These are phyloP conservation scores for Eledona agricola DNA, from an alignment of 2,888 invertebrate genomes.

Conservation along the genomic window DNA sequence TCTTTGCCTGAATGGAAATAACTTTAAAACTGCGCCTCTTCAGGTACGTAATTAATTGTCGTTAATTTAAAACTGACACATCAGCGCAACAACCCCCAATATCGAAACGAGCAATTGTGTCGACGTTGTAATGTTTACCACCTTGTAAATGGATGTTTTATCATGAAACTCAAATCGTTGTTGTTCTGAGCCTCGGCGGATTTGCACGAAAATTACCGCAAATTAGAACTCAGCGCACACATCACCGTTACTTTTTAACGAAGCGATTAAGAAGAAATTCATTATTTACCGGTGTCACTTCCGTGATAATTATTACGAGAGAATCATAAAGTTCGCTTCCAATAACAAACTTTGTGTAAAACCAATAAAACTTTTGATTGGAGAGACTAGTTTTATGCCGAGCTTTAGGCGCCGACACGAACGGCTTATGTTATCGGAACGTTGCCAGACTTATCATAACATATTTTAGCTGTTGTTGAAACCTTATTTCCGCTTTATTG, in stretches of 20 bases:
- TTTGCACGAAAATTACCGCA: constrained; percentile 2
- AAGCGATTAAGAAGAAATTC: constrained; percentile 4
- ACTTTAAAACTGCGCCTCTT: constrained; percentile 32
- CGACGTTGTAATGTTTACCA: constrained; percentile 21
- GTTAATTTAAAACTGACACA: no score
- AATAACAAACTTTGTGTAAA: constrained; percentile 34
- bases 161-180: constrained; percentile 17
- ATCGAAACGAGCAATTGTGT: constrained; percentile 22
- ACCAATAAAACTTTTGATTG: constrained; percentile 38
- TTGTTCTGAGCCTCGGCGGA: constrained; percentile 3
- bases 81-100: constrained; percentile 10
- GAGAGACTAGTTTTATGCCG: constrained; percentile 32
- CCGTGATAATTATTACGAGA: constrained; percentile 24
- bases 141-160: constrained; percentile 28
- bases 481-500: constrained; percentile 35
- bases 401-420: constrained; percentile 25
- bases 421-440: constrained; percentile 33
- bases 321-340: constrained; percentile 34
- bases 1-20: constrained; percentile 38
- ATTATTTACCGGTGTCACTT: constrained; percentile 24
- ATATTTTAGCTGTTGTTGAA: constrained; percentile 31
- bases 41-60: constrained; percentile 22
- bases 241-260: constrained; percentile 2
- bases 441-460: constrained; percentile 32
- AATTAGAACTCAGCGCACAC: not conserved